Base-by-base conservation (phyloP, 2,113 vertebrate species). In the Promerops cafer region DNA sequence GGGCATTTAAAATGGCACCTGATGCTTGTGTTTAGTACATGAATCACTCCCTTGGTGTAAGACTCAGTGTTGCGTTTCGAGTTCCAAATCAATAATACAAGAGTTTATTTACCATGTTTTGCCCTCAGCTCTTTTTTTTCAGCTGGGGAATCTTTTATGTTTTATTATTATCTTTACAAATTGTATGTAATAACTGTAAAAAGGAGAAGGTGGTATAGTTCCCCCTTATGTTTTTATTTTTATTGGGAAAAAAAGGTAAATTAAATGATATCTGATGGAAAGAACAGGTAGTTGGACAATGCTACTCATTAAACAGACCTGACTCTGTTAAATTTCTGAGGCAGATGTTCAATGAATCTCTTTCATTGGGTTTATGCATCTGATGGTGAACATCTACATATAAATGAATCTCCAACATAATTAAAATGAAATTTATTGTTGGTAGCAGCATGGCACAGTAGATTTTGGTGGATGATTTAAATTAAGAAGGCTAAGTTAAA, bases 351-450 rank as follows among this genome's bases (percentile, higher is more conserved):
- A 89, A 61, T 92, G 83, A 78, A 79, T 88, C 30, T 85, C 30
- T 85, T 80, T 93, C 80, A 37, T 40, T 85, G 27, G 16, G 31
- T 93, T 91, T 95, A 79, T 89, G 77, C 21, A 40, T 87, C 53
- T 94, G 72, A 80, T 71, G 71, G 52, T 15, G 37, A 86, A 37
- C 56, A 94, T 88, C 90, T 93, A 96, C 82, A 88, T 95, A 52
- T 63, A 95, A 93, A 96, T 95, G 85, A 88, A 83, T 86, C 52
- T 80, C 27, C 68, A 70, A 7, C 47, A 70, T 87, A 88, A 96
- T 94, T 93, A 93, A 94, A 96, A 44, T 49, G 22, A 56, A 88
- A 93, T 56, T 80, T 88, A 90, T 63, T 93, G 68, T 80, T 66
- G 22, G 64, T 88, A 83, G 40, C 59, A 88, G 71, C 64, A 80